These are phyloP conservation scores for Scalopus aquaticus DNA, from an alignment of 2,113 vertebrate genomes.

Conservation along the genomic window DNA sequence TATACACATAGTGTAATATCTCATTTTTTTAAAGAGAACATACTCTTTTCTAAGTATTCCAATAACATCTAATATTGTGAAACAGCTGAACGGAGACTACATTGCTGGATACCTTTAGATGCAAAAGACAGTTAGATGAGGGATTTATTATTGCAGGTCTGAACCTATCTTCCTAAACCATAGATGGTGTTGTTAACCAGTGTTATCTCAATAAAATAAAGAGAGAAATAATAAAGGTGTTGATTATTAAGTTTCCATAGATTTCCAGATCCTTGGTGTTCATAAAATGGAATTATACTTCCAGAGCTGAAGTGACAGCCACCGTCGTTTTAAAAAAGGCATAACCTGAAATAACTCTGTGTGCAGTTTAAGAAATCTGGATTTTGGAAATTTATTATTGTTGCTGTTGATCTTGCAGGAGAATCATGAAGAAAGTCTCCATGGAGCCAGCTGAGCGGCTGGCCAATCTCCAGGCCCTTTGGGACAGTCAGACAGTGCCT, in stretches of 20 bases:
- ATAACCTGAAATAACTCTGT: background rate
- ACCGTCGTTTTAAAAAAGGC: background rate
- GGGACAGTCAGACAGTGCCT: constrained; percentile 94
- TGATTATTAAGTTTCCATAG: background rate
- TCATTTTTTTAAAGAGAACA: background rate
- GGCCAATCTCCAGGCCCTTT: constrained; percentile 90
- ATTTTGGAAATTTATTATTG: background rate
- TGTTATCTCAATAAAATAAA: no score
- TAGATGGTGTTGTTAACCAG: no score
- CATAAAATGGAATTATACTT: background rate
- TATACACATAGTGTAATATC: background rate
- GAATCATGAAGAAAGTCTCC: constrained; percentile 95
- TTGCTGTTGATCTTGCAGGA: constrained; percentile 82
- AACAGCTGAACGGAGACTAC: background rate
- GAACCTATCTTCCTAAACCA: no score
- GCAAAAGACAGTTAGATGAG: background rate
- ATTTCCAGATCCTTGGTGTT: background rate
- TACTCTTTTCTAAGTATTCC: background rate
- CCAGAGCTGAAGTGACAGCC: background rate
- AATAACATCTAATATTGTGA: background rate
- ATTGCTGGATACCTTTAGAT: background rate
- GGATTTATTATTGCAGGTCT: background rate
- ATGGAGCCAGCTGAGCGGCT: constrained; percentile 95
- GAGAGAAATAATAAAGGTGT: background rate
- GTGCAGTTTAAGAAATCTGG: background rate